Conservation (phyloP, 2,888 invertebrate species). For the Ceramica pisi region DNA sequence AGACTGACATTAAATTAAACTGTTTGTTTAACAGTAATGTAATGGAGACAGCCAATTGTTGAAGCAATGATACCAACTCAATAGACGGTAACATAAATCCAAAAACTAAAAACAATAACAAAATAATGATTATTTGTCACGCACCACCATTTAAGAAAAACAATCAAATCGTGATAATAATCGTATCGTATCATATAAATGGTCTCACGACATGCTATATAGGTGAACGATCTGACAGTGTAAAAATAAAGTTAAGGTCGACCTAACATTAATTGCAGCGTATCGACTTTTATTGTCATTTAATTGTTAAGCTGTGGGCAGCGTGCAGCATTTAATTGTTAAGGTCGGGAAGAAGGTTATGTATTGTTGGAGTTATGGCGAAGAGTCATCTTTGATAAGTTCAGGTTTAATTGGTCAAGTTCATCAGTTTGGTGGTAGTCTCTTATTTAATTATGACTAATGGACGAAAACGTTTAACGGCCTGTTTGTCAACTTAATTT, state of each 20-base stretch:
- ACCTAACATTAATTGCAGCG: conserved; percentile 68
- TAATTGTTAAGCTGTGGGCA: conserved; percentile 46
- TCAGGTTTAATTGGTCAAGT: conserved; percentile 31
- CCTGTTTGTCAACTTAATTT: neutral
- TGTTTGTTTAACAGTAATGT: neutral
- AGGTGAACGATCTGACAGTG: conserved; percentile 77
- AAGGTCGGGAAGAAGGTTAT: conserved; percentile 32
- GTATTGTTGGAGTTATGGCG: conserved; percentile 6
- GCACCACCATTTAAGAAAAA: conserved; percentile 50
- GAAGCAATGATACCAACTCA: conserved; percentile 8
- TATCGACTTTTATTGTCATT: conserved; percentile 50
- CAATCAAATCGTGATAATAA: conserved; percentile 52
- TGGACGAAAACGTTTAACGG: neutral
- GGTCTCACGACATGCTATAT: conserved; percentile 51
- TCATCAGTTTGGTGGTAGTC: neutral
- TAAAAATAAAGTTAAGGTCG: conserved; percentile 82
- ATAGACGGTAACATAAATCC: conserved; percentile 29
- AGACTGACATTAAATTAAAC: conserved; percentile 14
- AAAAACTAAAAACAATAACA: conserved; percentile 50
- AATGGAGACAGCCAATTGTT: neutral
- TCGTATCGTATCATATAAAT: conserved; percentile 63
- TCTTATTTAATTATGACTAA: neutral
- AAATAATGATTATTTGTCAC: conserved; percentile 54
- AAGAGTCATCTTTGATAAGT: conserved; percentile 19
- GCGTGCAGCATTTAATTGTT: conserved; percentile 53